Conservation (phyloP, 2,113 vertebrate species). For the Megaptera novaeangliae region DNA sequence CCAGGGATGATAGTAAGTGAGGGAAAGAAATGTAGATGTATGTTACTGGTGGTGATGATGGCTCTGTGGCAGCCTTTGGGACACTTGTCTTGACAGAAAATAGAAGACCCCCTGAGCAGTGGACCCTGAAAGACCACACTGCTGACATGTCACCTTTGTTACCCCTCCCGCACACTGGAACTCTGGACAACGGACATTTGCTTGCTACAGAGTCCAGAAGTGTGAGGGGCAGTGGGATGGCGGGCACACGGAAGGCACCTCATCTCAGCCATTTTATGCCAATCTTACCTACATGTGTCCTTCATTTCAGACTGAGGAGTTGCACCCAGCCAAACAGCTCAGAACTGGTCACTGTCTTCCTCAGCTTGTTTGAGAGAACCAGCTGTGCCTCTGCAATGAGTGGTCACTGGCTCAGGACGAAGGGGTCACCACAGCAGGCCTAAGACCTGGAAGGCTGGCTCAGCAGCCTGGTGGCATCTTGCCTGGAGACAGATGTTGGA, state of each 20-base stretch:
- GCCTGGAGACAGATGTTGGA: neutral
- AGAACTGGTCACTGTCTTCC: neutral
- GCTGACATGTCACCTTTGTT: no score
- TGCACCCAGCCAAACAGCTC: neutral
- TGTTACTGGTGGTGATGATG: neutral
- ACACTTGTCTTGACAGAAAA: neutral
- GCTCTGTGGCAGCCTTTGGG: neutral
- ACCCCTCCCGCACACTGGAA: neutral
- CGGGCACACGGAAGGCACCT: neutral
- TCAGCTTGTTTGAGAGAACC: neutral
- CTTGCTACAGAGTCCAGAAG: neutral
- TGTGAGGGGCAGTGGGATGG: neutral
- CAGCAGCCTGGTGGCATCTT: neutral
- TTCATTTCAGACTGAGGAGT: neutral
- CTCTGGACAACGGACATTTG: neutral
- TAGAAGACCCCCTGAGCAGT: neutral
- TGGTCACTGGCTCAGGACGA: neutral
- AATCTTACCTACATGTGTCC: neutral
- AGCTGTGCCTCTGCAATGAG: neutral
- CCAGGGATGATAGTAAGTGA: neutral
- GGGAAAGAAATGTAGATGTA: neutral
- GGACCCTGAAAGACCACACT: neutral
- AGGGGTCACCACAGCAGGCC: neutral
- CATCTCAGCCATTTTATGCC: neutral
- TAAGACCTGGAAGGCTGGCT: neutral